A percentile compares a stretch with the other conserved stretches of the same genome.
Conservation (phyloP, 2,113 vertebrate species). For the Malurus cyaneus region DNA sequence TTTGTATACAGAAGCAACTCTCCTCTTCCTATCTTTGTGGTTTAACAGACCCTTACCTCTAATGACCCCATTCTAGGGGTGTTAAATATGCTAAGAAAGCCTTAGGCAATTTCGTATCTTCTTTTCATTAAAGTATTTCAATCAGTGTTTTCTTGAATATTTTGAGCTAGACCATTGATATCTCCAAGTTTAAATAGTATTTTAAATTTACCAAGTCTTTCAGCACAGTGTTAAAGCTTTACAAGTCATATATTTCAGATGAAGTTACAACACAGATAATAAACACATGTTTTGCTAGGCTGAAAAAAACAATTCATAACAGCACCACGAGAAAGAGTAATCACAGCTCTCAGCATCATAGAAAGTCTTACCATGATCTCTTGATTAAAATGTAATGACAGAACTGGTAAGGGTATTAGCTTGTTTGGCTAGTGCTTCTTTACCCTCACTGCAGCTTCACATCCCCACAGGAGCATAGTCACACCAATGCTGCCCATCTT, state of each 20-base stretch:
- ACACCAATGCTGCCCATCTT: neutral
- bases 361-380: neutral
- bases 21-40: neutral
- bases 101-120: neutral
- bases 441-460: neutral
- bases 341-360: neutral
- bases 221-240: neutral
- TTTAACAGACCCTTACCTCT: neutral
- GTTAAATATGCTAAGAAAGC: neutral
- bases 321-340: neutral
- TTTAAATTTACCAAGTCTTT: neutral
- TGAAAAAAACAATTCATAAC: neutral
- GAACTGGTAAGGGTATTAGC: neutral
- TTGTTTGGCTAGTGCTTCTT: neutral
- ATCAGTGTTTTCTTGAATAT: neutral
- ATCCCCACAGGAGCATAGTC: neutral
- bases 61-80: neutral
- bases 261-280: neutral
- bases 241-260: neutral
- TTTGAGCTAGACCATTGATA: neutral
- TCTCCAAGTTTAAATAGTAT: neutral
- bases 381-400: neutral
- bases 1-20: neutral
- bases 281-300: neutral
- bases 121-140: neutral